A percentile compares a stretch with the other conserved stretches of the same genome.
Conservation (phyloP, 2,888 invertebrate genomes). For the Torymus tubicola region DNA sequence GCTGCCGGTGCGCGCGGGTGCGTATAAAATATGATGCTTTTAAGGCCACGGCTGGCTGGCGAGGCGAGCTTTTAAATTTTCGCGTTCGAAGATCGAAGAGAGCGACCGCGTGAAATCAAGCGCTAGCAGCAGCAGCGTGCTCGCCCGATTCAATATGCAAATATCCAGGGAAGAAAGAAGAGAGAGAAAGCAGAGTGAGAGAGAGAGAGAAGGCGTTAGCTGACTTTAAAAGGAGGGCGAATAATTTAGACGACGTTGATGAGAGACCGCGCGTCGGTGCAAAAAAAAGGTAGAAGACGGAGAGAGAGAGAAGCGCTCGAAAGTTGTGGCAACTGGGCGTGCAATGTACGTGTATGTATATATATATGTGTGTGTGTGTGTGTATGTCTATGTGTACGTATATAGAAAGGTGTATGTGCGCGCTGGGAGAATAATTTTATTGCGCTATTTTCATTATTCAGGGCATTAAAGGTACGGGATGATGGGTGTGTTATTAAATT, state of each 20-base stretch:
- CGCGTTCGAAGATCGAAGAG: conserved; percentile 68
- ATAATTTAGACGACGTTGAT: conserved; percentile 57
- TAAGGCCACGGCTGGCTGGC: conserved; percentile 60
- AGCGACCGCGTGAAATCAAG: conserved; percentile 66
- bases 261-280: conserved; percentile 38
- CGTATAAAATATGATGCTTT: conserved; percentile 73
- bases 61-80: conserved; percentile 68
- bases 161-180: conserved; percentile 59
- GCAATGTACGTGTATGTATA: neutral
- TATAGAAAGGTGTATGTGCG: neutral
- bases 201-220: conserved; percentile 5
- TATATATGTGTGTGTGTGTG: neutral
- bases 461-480: conserved; percentile 44
- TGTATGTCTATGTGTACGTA: neutral
- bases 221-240: conserved; percentile 21
- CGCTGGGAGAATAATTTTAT: conserved; percentile 47
- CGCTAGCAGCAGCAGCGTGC: conserved; percentile 51
- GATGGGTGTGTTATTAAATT: conserved; percentile 55
- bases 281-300: conserved; percentile 11
- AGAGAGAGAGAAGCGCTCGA: conserved; percentile 1
- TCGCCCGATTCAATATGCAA: conserved; percentile 67
- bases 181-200: conserved; percentile 24
- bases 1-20: conserved; percentile 31
- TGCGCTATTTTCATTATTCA: conserved; percentile 56
- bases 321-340: neutral